phyloP scores from a whole-genome alignment of 2,797 vertebrate genomes.

The Babyrousa celebensis region DNA sequence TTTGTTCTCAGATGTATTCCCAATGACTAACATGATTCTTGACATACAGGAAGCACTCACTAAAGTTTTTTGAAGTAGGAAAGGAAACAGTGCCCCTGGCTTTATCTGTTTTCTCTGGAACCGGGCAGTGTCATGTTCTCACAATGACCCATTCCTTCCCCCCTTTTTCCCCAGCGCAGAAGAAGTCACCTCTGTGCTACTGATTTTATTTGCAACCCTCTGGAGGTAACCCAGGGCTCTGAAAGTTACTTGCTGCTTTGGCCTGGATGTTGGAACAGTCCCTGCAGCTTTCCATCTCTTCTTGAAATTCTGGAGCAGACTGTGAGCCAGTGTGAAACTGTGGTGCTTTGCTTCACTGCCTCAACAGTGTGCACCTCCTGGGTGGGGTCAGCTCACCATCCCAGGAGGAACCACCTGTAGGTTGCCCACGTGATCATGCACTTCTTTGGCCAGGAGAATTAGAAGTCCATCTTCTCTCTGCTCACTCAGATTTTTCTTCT shows the following conservation, averaged over 20 bases:
- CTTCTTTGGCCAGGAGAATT: background rate
- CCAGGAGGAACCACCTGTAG: background rate
- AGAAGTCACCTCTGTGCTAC: conserved; percentile 56
- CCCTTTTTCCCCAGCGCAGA: conserved; percentile 35
- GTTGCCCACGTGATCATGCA: background rate
- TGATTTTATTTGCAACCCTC: conserved; percentile 67
- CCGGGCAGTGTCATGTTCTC: conserved; percentile 65
- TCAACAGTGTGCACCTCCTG: background rate
- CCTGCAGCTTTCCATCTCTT: conserved; percentile 5
- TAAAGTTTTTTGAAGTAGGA: conserved; percentile 71
- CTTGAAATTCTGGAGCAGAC: conserved; percentile 21
- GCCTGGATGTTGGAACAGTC: background rate
- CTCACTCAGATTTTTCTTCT: background rate
- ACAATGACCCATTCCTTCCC: conserved; percentile 53
- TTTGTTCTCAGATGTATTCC: conserved; percentile 78
- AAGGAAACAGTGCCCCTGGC: conserved; percentile 58
- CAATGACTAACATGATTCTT: conserved; percentile 79
- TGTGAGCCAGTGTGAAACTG: background rate
- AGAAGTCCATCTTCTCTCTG: background rate
- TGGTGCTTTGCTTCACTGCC: background rate
- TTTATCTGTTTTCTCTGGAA: conserved; percentile 76
- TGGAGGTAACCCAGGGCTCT: conserved; percentile 14
- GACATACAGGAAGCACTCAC: conserved; percentile 71
- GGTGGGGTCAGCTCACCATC: background rate
- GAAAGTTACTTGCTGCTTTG: conserved; percentile 43